Percentiles rank a stretch among this genome's conserved stretches.
Conservation (phyloP, 2,113 vertebrate species). For the Oncorhynchus mykiss region DNA sequence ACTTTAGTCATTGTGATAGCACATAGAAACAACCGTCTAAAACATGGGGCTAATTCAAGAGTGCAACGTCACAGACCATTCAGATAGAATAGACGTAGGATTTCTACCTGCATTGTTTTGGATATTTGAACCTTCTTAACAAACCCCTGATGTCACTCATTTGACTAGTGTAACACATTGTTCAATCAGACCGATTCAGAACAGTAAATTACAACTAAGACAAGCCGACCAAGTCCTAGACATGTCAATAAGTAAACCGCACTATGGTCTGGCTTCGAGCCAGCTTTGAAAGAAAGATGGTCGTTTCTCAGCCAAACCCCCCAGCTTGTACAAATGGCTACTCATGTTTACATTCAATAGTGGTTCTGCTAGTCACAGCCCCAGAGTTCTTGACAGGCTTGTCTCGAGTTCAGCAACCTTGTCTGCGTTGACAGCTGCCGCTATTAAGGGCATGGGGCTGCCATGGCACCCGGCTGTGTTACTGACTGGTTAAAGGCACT, state of each 20-base stretch:
- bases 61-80: no score
- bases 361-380: constrained; percentile 48
- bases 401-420: constrained; percentile 56
- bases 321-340: constrained; percentile 59
- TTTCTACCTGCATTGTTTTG: no score
- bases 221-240: no score
- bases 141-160: no score
- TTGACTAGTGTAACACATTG: no score
- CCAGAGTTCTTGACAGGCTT: constrained; percentile 58
- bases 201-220: no score
- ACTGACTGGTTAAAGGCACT: constrained; percentile 34
- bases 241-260: not conserved
- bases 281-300: constrained; percentile 42
- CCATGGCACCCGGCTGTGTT: constrained; percentile 46
- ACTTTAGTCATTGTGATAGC: not conserved
- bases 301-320: constrained; percentile 51
- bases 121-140: no score
- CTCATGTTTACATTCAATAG: constrained; percentile 62
- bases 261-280: constrained; percentile 16
- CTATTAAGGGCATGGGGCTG: constrained; percentile 52
- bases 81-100: no score
- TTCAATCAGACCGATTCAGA: no score
- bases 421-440: constrained; percentile 62
- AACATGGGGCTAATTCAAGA: not conserved
- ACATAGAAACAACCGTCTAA: not conserved